phyloP scores from a whole-genome alignment of 2,888 invertebrate genomes.

The Osmoderma eremita region DNA sequence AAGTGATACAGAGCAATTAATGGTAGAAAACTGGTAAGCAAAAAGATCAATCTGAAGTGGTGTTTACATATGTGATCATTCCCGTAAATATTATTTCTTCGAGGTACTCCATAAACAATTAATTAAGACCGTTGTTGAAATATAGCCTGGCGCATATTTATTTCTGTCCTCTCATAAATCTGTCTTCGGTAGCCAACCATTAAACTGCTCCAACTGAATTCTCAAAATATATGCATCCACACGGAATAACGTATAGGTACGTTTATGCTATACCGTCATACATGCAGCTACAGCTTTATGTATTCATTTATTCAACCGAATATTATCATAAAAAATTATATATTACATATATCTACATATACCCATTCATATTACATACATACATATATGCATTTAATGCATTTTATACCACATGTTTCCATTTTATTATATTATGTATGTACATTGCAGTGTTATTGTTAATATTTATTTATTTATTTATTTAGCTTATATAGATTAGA shows the following conservation, averaged over 20 bases:
- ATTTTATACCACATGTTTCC: too few species aligned
- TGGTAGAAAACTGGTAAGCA: too few species aligned
- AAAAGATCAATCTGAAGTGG: not conserved
- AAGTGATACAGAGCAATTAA: too few species aligned
- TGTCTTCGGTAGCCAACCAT: slow-evolving; percentile 42
- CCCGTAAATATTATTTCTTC: slow-evolving; percentile 50
- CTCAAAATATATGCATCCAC: slow-evolving; percentile 18
- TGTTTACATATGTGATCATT: slow-evolving; percentile 27
- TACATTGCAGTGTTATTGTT: too few species aligned
- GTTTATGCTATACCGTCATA: not conserved
- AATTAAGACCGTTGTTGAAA: slow-evolving; percentile 53
- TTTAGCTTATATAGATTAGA: too few species aligned
- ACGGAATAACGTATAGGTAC: not conserved
- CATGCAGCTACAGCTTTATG: not conserved
- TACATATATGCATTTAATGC: slow-evolving; percentile 1
- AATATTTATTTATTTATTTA: too few species aligned
- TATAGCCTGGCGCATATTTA: slow-evolving; percentile 47
- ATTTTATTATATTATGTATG: too few species aligned
- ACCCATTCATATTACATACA: not conserved
- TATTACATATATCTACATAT: not conserved
- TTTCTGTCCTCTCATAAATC: slow-evolving; percentile 46
- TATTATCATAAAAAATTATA: slow-evolving; percentile 30
- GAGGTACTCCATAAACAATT: slow-evolving; percentile 51
- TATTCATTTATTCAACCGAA: slow-evolving; percentile 20
- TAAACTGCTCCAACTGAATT: slow-evolving; percentile 19